Evolutionary conservation across 64 coral and sea anemone species (phyloP).

Genomic region (Orbicella faveolata): DNA sequence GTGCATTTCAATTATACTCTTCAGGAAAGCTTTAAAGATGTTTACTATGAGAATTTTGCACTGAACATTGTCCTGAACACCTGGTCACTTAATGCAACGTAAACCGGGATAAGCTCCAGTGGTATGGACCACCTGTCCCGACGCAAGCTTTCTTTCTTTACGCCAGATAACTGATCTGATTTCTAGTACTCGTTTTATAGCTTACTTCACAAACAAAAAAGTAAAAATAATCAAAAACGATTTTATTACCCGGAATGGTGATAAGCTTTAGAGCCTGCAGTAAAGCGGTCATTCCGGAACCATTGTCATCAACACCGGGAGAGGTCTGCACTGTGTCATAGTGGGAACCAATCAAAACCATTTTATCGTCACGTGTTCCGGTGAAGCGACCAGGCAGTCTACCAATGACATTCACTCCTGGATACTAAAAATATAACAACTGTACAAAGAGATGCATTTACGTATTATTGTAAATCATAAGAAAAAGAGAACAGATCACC

Average conservation of each 20-base stretch:
- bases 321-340: conserved; percentile 51
- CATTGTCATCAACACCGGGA: conserved; percentile 76
- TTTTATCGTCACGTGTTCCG: conserved; percentile 36
- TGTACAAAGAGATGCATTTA: too few relatives aligned
- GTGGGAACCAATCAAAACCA: conserved; percentile 68
- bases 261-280: conserved; percentile 50
- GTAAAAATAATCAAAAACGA: not conserved
- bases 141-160: too few relatives aligned
- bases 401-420: conserved; percentile 46
- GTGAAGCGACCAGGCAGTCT: conserved; percentile 40
- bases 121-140: not conserved
- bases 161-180: too few relatives aligned
- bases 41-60: too few relatives aligned
- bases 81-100: too few relatives aligned
- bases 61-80: not conserved
- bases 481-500: too few relatives aligned
- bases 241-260: conserved; percentile 33
- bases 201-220: too few relatives aligned
- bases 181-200: too few relatives aligned
- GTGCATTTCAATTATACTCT: too few relatives aligned
- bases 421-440: not conserved
- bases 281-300: conserved; percentile 70
- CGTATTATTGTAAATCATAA: too few relatives aligned
- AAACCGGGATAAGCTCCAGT: too few relatives aligned
- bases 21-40: too few relatives aligned